phyloP scores from a whole-genome alignment of 2,113 vertebrate genomes.

The Dromiciops gliroides region DNA sequence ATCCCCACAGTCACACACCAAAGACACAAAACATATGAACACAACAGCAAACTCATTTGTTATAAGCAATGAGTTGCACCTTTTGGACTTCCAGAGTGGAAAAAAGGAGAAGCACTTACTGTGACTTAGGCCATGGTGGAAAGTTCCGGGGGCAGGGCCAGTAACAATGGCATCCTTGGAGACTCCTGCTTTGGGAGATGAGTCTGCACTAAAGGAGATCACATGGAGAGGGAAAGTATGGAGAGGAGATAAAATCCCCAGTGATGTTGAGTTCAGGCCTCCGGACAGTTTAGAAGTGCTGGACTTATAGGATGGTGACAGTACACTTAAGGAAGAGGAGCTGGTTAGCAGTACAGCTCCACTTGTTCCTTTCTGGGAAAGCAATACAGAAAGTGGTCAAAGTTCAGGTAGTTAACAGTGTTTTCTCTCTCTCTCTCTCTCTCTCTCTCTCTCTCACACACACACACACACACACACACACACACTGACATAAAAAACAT shows the following conservation, averaged over 20 bases:
- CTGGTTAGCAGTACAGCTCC: slow-evolving; percentile 86
- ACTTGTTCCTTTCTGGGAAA: slow-evolving; percentile 85
- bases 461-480: background rate
- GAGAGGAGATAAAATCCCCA: slow-evolving; percentile 85
- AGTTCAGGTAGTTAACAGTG: background rate
- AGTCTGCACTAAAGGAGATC: slow-evolving; percentile 86
- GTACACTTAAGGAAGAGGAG: slow-evolving; percentile 86
- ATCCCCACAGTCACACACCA: slow-evolving; percentile 54
- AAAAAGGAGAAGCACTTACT: slow-evolving; percentile 83
- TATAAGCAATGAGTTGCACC: slow-evolving; percentile 36
- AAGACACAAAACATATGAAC: slow-evolving; percentile 56
- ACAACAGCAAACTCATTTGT: background rate
- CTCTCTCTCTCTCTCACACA: background rate
- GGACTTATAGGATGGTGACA: slow-evolving; percentile 87
- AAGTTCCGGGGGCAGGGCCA: slow-evolving; percentile 87
- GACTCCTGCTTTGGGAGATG: slow-evolving; percentile 82
- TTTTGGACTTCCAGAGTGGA: background rate
- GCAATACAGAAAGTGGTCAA: slow-evolving; percentile 71
- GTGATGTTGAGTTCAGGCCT: slow-evolving; percentile 81
- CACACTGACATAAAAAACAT: background rate
- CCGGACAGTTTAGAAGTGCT: slow-evolving; percentile 85
- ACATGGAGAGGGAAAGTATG: slow-evolving; percentile 86
- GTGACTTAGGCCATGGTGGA: slow-evolving; percentile 88
- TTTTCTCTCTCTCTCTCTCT: too few species aligned
- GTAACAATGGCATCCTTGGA: slow-evolving; percentile 89